phyloP scores from a whole-genome alignment of 2,113 vertebrate species.

The Diadophis punctatus region DNA sequence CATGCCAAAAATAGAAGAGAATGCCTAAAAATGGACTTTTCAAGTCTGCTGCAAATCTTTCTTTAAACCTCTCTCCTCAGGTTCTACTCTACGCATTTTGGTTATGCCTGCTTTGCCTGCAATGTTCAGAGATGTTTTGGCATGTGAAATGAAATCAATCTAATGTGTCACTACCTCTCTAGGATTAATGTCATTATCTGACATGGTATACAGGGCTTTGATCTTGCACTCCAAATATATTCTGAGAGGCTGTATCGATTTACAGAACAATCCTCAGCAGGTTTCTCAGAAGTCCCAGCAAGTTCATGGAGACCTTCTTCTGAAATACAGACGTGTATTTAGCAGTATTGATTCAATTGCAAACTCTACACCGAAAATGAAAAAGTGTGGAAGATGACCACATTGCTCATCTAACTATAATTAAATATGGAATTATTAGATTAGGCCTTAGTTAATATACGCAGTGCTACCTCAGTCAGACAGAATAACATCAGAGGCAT shows the following conservation, averaged over 20 bases:
- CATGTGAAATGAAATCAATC: neutral
- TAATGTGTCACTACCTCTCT: neutral
- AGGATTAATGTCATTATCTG: neutral
- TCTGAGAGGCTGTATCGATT: neutral
- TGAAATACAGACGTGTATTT: neutral
- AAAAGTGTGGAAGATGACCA: neutral
- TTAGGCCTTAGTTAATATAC: neutral
- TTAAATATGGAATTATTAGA: neutral
- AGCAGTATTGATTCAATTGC: neutral
- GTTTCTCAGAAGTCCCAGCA: neutral
- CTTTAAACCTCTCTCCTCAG: neutral
- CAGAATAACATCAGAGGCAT: conserved; percentile 22
- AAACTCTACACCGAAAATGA: neutral
- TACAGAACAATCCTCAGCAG: neutral
- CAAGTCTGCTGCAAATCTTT: neutral
- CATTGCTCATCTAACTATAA: neutral
- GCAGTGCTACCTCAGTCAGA: neutral
- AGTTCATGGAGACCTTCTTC: neutral
- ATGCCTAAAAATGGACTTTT: neutral
- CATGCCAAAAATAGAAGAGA: neutral
- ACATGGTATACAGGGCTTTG: neutral
- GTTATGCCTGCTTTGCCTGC: neutral
- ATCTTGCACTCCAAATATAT: neutral
- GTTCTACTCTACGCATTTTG: neutral
- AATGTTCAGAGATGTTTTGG: neutral